Percentiles rank a stretch among this genome's conserved stretches.
phyloP scores from a whole-genome alignment of 1,140 invertebrate genomes.

The Pissodes strobi region DNA sequence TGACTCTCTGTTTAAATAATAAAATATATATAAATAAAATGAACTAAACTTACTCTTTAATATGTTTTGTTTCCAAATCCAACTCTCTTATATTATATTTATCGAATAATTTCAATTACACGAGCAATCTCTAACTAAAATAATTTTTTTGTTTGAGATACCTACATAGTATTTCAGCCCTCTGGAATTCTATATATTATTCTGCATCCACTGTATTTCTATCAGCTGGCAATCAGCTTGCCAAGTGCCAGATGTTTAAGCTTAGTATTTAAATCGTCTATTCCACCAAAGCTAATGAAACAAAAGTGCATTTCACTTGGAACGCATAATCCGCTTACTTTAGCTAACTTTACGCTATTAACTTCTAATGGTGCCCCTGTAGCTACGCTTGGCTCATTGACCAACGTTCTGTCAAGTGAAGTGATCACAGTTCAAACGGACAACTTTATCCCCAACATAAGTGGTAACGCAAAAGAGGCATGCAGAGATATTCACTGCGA shows the following conservation, averaged over 20 bases:
- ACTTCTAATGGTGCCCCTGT: conserved; percentile 27
- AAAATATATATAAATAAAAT: too few relatives aligned
- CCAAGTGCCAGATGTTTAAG: not conserved
- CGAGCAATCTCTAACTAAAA: too few relatives aligned
- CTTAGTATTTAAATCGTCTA: conserved; percentile 4
- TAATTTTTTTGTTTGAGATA: too few relatives aligned
- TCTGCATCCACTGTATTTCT: too few relatives aligned
- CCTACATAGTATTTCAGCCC: too few relatives aligned
- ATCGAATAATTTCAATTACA: too few relatives aligned
- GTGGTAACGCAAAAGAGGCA: conserved; percentile 62
- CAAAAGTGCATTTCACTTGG: conserved; percentile 18
- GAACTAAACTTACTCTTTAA: too few relatives aligned
- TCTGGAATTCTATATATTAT: too few relatives aligned
- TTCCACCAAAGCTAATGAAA: conserved; percentile 19
- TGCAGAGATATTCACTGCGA: conserved; percentile 82
- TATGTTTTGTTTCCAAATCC: too few relatives aligned
- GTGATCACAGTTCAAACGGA: conserved; percentile 28
- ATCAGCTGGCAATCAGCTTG: too few relatives aligned
- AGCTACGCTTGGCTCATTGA: conserved; percentile 32
- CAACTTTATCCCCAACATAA: conserved; percentile 41
- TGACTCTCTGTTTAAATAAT: too few relatives aligned
- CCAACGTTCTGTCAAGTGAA: conserved; percentile 24
- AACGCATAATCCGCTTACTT: conserved; percentile 27
- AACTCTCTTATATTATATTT: too few relatives aligned
- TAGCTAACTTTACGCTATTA: conserved; percentile 31